Conservation (phyloP, 2,797 vertebrate species). For the Spondyliosoma cantharus region DNA sequence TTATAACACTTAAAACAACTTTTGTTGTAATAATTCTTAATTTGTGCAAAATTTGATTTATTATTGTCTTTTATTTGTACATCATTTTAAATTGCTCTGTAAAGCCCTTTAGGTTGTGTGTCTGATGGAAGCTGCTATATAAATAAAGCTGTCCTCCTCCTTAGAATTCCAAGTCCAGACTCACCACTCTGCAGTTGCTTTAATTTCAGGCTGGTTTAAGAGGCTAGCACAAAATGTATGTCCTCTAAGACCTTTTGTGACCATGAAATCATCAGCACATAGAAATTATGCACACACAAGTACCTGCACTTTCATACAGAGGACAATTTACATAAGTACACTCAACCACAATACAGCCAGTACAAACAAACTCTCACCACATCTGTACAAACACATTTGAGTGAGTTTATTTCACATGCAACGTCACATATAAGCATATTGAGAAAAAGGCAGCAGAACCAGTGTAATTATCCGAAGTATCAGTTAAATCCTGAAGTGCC, state of each 20-base stretch:
- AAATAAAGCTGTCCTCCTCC: no score
- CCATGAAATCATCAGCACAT: background rate
- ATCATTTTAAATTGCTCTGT: no score
- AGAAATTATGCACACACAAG: constrained; percentile 20
- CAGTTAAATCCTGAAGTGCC: constrained; percentile 19
- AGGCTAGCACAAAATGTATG: background rate
- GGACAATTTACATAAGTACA: background rate
- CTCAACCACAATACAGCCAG: constrained; percentile 12
- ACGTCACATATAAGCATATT: constrained; percentile 19
- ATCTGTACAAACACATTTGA: constrained; percentile 7
- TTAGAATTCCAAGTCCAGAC: no score
- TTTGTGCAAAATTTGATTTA: no score
- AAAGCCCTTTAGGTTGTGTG: no score
- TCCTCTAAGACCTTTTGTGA: background rate
- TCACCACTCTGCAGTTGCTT: background rate
- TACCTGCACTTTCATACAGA: constrained; percentile 12
- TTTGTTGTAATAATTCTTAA: no score
- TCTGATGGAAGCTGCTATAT: no score
- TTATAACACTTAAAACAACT: no score
- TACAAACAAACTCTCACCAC: constrained; percentile 6
- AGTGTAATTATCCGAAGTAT: constrained; percentile 32
- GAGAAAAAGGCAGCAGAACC: constrained; percentile 20
- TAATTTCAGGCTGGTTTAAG: background rate
- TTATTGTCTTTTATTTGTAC: no score
- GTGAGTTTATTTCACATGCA: constrained; percentile 13